Conservation (phyloP, 2,797 vertebrate species). For the Labroides dimidiatus region DNA sequence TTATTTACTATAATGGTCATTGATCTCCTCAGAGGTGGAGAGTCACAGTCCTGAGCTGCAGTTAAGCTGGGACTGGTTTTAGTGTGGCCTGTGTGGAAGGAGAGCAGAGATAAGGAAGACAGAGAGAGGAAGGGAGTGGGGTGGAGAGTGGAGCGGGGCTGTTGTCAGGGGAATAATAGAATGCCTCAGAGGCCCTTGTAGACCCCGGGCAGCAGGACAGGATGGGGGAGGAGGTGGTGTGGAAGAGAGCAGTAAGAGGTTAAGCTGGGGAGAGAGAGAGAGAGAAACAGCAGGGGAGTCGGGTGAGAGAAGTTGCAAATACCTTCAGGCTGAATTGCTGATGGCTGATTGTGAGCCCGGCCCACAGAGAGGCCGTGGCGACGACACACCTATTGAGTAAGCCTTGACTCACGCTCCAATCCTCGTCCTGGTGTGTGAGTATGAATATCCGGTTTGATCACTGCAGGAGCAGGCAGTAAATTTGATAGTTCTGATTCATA, state of each 20-base stretch:
- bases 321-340: slow-evolving; percentile 61
- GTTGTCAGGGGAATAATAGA: slow-evolving; percentile 70
- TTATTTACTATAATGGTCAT: not conserved
- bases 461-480: slow-evolving; percentile 41
- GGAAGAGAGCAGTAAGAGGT: slow-evolving; percentile 54
- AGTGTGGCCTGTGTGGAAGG: slow-evolving; percentile 25
- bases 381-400: slow-evolving; percentile 71
- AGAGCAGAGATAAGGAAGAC: slow-evolving; percentile 46
- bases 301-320: slow-evolving; percentile 60
- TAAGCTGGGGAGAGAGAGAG: slow-evolving; percentile 53
- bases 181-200: slow-evolving; percentile 54
- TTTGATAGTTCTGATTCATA: slow-evolving; percentile 50
- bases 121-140: slow-evolving; percentile 33
- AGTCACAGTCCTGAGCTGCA: slow-evolving; percentile 6
- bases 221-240: slow-evolving; percentile 39
- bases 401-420: slow-evolving; percentile 60
- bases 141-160: slow-evolving; percentile 33
- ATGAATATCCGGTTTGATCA: slow-evolving; percentile 42
- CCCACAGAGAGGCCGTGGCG: slow-evolving; percentile 38
- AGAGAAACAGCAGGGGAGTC: slow-evolving; percentile 53
- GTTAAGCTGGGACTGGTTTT: slow-evolving; percentile 15
- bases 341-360: slow-evolving; percentile 55
- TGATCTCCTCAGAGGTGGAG: not conserved
- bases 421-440: slow-evolving; percentile 50
- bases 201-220: slow-evolving; percentile 49